Evolutionary conservation across 2,113 vertebrate genomes (phyloP).

Genomic region (Gracilinanus agilis): DNA sequence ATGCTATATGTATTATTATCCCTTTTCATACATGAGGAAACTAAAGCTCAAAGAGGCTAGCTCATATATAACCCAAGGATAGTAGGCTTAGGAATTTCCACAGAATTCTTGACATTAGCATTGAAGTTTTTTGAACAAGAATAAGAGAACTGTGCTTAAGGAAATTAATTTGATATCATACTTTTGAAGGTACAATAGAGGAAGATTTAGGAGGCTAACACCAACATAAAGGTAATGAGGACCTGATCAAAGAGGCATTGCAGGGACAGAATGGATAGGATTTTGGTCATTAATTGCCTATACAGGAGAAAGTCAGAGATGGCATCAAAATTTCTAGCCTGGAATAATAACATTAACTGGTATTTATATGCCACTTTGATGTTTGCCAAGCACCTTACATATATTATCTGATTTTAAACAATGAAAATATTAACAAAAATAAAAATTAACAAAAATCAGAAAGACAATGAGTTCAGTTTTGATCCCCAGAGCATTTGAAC

Average conservation of each 20-base stretch:
- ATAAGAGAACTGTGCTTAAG: neutral
- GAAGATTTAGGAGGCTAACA: neutral
- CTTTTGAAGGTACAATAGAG: neutral
- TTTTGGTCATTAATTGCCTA: neutral
- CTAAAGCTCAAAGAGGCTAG: neutral
- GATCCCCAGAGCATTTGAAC: neutral
- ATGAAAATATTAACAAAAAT: neutral
- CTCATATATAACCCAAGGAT: neutral
- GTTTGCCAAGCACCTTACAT: neutral
- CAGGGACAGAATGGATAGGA: neutral
- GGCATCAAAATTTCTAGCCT: neutral
- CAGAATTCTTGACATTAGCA: neutral
- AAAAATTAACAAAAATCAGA: neutral
- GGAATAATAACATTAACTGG: neutral
- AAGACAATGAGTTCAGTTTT: neutral
- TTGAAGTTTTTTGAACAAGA: neutral
- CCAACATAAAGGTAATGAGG: neutral
- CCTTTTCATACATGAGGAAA: neutral
- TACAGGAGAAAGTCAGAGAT: neutral
- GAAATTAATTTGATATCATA: neutral
- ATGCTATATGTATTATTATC: neutral
- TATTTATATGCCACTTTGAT: neutral
- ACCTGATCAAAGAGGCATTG: neutral
- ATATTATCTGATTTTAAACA: neutral
- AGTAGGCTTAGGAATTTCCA: neutral